Evolutionary conservation across 2,113 vertebrate species (phyloP).

Genomic region (Anolis carolinensis): DNA sequence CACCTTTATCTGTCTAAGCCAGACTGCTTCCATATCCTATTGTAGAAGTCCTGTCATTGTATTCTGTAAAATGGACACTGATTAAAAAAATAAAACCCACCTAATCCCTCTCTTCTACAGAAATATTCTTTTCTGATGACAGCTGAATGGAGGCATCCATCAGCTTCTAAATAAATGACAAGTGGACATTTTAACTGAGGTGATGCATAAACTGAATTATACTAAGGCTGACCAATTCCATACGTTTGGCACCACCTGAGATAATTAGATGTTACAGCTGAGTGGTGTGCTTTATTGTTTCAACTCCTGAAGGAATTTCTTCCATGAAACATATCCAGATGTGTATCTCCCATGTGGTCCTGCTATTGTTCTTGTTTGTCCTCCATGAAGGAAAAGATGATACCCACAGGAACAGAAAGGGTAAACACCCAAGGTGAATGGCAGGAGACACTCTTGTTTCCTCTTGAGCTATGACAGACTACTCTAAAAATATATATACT

Average conservation of each 20-base stretch:
- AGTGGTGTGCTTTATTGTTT: conserved; percentile 62
- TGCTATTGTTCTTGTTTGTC: conserved; percentile 31
- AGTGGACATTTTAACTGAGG: conserved; percentile 39
- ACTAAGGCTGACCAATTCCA: conserved; percentile 61
- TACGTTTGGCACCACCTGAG: conserved; percentile 47
- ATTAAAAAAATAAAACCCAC: conserved; percentile 38
- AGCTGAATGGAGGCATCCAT: conserved; percentile 50
- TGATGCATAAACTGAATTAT: conserved; percentile 50
- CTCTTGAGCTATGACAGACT: background rate
- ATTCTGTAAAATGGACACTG: background rate
- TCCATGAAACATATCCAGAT: conserved; percentile 55
- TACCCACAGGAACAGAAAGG: conserved; percentile 11
- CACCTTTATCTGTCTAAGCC: background rate
- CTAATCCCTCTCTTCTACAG: conserved; percentile 45
- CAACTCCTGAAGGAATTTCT: conserved; percentile 49
- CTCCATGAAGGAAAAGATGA: background rate
- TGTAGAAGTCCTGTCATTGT: background rate
- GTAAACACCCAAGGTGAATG: background rate
- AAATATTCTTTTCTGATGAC: conserved; percentile 53
- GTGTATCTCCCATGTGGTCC: conserved; percentile 41
- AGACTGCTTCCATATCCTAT: conserved; percentile 15
- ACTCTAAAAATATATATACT: background rate
- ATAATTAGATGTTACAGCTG: conserved; percentile 74
- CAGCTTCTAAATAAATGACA: conserved; percentile 50
- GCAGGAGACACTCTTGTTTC: background rate